Conservation (phyloP, 2,888 invertebrate genomes). For the Tenthredo scrophulariae region DNA sequence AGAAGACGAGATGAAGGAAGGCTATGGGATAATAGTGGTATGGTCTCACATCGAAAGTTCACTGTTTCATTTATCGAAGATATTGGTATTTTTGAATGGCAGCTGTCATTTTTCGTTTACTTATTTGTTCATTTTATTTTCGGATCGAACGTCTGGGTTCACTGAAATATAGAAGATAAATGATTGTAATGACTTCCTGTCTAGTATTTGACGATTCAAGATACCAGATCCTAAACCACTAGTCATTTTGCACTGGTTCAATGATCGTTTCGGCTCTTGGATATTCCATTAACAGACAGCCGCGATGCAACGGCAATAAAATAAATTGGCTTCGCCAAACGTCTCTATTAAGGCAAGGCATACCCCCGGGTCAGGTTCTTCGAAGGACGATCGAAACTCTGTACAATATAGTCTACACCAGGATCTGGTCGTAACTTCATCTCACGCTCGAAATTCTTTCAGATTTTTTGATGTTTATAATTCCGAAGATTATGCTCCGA, state of each 20-base stretch:
- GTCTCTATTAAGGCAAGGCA: conserved; percentile 21
- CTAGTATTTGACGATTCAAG: conserved; percentile 28
- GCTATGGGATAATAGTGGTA: not conserved
- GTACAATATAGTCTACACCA: not conserved
- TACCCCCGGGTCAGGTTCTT: not conserved
- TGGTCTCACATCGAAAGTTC: not conserved
- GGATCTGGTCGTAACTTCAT: not conserved
- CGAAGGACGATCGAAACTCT: conserved; percentile 14
- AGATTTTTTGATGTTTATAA: not conserved
- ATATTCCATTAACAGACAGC: conserved; percentile 62
- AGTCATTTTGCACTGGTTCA: conserved; percentile 64
- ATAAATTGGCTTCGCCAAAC: conserved; percentile 36
- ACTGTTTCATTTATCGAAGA: not conserved
- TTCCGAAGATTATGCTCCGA: not conserved
- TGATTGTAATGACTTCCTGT: conserved; percentile 44
- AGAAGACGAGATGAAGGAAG: not conserved
- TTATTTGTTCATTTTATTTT: not conserved
- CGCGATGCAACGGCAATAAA: conserved; percentile 45
- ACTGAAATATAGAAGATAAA: conserved; percentile 21
- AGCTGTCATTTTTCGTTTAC: not conserved
- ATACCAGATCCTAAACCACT: conserved; percentile 52
- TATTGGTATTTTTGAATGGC: not conserved
- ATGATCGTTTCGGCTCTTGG: conserved; percentile 63
- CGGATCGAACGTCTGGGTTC: conserved; percentile 4
- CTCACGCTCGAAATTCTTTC: not conserved